phyloP scores from a whole-genome alignment of 2,888 invertebrate species.

The Cephus sareptanus region DNA sequence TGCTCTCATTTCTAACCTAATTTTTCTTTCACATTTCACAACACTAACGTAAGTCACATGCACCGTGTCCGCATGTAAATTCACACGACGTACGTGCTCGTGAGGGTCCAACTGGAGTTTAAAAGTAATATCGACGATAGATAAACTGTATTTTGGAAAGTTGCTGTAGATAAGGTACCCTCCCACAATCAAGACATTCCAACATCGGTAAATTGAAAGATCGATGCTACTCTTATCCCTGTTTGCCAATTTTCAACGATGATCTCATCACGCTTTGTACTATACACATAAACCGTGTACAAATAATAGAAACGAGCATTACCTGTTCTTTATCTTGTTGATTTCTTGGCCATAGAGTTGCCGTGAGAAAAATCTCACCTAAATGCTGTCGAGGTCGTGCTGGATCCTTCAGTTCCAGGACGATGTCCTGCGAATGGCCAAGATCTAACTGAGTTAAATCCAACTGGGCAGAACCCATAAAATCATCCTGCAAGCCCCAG shows the following conservation, averaged over 20 bases:
- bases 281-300: neutral
- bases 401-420: constrained; percentile 83
- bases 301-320: constrained; percentile 31
- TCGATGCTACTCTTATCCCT: neutral
- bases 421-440: constrained; percentile 80
- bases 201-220: neutral
- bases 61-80: no score
- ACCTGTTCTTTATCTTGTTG: constrained; percentile 97
- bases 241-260: neutral
- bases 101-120: neutral
- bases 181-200: neutral
- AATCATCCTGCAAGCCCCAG: constrained; percentile 96
- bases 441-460: constrained; percentile 87
- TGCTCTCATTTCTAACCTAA: neutral
- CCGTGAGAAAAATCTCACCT: constrained; percentile 86
- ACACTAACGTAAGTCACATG: neutral
- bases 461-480: constrained; percentile 92
- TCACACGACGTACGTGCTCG: neutral
- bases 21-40: neutral
- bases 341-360: constrained; percentile 90
- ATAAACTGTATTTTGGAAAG: neutral
- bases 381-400: constrained; percentile 75
- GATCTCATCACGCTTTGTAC: neutral
- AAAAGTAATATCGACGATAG: neutral
- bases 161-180: neutral